Conservation (phyloP, 2,797 vertebrate genomes). For the Notoglanidium macrostoma region DNA sequence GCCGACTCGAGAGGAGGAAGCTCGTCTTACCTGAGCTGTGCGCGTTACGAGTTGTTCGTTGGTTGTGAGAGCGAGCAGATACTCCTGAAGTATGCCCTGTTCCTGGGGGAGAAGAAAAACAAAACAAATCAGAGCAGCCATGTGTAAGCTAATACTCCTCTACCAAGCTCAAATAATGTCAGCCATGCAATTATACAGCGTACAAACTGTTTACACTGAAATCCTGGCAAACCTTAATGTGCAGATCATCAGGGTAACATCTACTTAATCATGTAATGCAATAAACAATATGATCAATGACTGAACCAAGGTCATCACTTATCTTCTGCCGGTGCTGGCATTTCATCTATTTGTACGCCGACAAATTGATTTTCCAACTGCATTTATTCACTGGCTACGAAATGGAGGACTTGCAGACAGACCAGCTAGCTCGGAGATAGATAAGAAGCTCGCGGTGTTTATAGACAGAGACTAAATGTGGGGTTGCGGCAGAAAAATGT, state of each 20-base stretch:
- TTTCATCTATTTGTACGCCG: background rate
- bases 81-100: conserved; percentile 89
- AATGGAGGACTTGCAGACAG: background rate
- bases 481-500: conserved; percentile 59
- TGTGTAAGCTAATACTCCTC: background rate
- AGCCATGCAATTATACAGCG: background rate
- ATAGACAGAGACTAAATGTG: conserved; percentile 57
- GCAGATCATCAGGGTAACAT: background rate
- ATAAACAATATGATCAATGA: conserved; percentile 18
- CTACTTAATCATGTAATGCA: background rate
- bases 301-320: conserved; percentile 14
- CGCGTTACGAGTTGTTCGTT: conserved; percentile 90
- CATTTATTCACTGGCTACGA: conserved; percentile 2
- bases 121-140: background rate
- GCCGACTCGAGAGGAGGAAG: background rate
- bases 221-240: background rate
- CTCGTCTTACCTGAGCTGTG: conserved; percentile 84
- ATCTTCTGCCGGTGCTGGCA: background rate
- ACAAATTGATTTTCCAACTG: conserved; percentile 35
- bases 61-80: conserved; percentile 91
- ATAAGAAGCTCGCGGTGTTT: conserved; percentile 29
- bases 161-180: background rate
- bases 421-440: background rate
- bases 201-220: background rate
- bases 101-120: conserved; percentile 71